Base-by-base conservation (phyloP, 2,797 vertebrate genomes). In the Coregonus suidteri region DNA sequence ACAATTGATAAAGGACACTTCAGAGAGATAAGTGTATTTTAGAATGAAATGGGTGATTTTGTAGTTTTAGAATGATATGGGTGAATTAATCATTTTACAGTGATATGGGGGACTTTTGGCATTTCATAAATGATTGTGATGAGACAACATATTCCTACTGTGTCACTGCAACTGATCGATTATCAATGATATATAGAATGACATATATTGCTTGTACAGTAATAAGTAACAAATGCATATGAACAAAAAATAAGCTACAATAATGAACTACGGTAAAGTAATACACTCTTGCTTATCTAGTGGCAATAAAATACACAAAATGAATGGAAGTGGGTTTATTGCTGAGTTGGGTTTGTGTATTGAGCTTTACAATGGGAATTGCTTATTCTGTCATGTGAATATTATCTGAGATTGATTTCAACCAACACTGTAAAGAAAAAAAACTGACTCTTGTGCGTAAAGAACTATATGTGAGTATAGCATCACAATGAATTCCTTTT, bases 1-100 rank as follows among this genome's bases (percentile, higher is more conserved):
- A 86, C 88, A 30, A 37, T 53, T n/a, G 79, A 71, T 77, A 78
- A 92, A 93, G 93, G 91, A 87, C 92, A 93, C 93, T 93, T 93
- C 1, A n/a, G 30, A n/a, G 35, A 72, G 11, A 56, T 82, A 47
- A 4, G 65, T 11, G 47, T 70, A 18, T 59, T 59, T 53, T 74
- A n/a, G 16, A 74, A 62, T 71, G 18, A 51, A 14, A 53, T 54
- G 80, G 18, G 54, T n/a, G 54, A 56, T n/a, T 56, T 54, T 56
- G 18, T 18, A 18, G 15, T 47, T 93, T 93, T 1, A n/a, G 30
- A 37, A 18, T 31, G 20, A 56, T 82, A 47, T 4, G 65, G 7
- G 47, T 70, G 9, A 47, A 47, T 47, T 11, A 47, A 47, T 47
- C 2, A 47, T 47, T 47, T 11, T 11, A 47, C 41, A 47, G 41